These are phyloP conservation scores for Haplochromis burtoni DNA, from an alignment of 2,113 vertebrate species.

Conservation along the genomic window DNA sequence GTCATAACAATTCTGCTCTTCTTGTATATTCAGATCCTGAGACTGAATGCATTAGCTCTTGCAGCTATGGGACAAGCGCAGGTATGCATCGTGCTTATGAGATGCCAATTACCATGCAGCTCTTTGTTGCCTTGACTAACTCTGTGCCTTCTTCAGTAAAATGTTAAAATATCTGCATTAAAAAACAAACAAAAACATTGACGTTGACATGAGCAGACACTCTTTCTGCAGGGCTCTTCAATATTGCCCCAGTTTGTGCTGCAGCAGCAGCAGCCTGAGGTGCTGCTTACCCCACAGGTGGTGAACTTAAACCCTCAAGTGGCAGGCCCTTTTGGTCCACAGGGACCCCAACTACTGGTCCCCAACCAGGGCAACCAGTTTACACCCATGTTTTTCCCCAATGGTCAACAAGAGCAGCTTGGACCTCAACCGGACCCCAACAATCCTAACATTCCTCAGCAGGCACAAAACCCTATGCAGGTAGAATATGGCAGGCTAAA, in stretches of 20 bases:
- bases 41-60: conserved; percentile 64
- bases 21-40: conserved; percentile 48
- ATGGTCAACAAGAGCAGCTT: conserved; percentile 61
- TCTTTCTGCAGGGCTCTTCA: conserved; percentile 36
- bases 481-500: conserved; percentile 4
- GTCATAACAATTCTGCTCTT: background rate
- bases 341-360: conserved; percentile 54
- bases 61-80: conserved; percentile 62
- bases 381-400: conserved; percentile 40
- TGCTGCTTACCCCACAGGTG: conserved; percentile 62
- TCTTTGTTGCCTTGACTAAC: background rate
- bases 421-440: conserved; percentile 50
- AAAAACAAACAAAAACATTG: background rate
- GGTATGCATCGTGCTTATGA: conserved; percentile 1
- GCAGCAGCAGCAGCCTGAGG: conserved; percentile 63
- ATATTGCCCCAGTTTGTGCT: conserved; percentile 60
- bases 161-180: background rate
- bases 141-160: background rate
- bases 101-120: background rate
- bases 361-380: conserved; percentile 63
- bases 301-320: conserved; percentile 65
- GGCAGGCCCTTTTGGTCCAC: conserved; percentile 50
- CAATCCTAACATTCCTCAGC: conserved; percentile 29
- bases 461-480: conserved; percentile 61
- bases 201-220: background rate